Percentiles rank a stretch among this genome's conserved stretches.
Evolutionary conservation across 53 echinoderm and acorn worm genomes (phyloP).

Genomic region (Apostichopus leukothele): DNA sequence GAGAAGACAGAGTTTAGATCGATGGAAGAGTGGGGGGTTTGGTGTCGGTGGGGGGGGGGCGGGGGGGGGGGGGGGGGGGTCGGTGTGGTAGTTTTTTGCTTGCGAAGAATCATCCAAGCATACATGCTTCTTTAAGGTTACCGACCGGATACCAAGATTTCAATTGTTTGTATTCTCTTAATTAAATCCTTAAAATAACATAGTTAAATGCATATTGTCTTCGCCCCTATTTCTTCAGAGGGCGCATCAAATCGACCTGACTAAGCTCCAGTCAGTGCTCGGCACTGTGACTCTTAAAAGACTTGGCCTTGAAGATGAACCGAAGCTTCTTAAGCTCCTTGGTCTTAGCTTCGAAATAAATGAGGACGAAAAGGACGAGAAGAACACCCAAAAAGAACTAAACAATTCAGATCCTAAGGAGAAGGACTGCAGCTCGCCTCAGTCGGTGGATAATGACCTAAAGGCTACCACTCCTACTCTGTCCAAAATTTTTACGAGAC

Average conservation of each 20-base stretch:
- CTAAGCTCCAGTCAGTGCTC: not conserved
- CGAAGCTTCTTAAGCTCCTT: not conserved
- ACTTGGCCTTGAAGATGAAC: conserved; percentile 6
- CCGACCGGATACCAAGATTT: no score
- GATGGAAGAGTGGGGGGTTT: no score
- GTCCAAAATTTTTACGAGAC: not conserved
- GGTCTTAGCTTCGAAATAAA: not conserved
- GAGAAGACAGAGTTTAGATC: no score
- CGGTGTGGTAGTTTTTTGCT: no score
- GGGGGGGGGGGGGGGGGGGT: no score
- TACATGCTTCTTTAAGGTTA: no score
- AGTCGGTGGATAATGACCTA: not conserved
- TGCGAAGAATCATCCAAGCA: no score
- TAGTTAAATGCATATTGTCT: no score
- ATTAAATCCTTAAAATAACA: no score
- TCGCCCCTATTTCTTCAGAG: not conserved
- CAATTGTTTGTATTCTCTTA: no score
- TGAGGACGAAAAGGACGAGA: not conserved
- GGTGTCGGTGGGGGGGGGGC: no score
- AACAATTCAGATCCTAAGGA: not conserved
- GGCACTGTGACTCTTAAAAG: not conserved
- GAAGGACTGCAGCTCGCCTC: not conserved
- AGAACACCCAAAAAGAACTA: not conserved
- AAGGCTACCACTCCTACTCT: not conserved
- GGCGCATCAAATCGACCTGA: conserved; percentile 4